These are phyloP conservation scores for Conus betulinus DNA, from an alignment of 1,140 invertebrate genomes.

Conservation along the genomic window DNA sequence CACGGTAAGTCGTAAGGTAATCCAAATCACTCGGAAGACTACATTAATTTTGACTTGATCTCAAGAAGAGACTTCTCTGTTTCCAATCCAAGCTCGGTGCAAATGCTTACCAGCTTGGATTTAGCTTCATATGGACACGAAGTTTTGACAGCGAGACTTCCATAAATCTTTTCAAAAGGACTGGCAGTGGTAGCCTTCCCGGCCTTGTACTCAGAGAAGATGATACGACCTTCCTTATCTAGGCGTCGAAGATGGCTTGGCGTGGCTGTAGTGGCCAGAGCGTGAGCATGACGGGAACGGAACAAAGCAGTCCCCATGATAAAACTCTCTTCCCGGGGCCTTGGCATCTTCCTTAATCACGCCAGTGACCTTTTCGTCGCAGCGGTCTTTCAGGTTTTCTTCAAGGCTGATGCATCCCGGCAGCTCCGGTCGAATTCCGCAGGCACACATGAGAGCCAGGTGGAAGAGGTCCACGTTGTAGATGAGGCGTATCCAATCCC, in stretches of 20 bases:
- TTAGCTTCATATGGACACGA: conserved; percentile 20
- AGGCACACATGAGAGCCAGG: conserved; percentile 50
- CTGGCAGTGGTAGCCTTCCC: background rate
- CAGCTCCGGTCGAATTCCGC: conserved; percentile 49
- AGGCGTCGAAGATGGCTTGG: conserved; percentile 23
- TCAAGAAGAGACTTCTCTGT: conserved; percentile 30
- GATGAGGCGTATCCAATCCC: conserved; percentile 55
- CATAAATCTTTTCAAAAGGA: conserved; percentile 43
- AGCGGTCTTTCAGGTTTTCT: background rate
- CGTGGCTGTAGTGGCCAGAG: background rate
- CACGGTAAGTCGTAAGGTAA: no score
- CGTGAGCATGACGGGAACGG: conserved; percentile 43
- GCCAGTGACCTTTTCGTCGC: background rate
- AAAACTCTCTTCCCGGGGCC: background rate
- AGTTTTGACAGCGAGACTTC: conserved; percentile 51
- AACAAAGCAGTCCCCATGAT: conserved; percentile 58
- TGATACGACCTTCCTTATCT: conserved; percentile 28
- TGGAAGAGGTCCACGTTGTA: conserved; percentile 55
- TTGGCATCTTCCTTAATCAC: no score
- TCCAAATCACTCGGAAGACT: no score
- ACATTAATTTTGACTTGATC: no score
- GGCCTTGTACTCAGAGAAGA: conserved; percentile 48
- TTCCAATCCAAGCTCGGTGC: conserved; percentile 42
- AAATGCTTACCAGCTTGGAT: conserved; percentile 44
- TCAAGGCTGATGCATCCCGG: background rate